These are phyloP conservation scores for Oplegnathus fasciatus DNA, from an alignment of 2,113 vertebrate genomes.

Conservation along the genomic window DNA sequence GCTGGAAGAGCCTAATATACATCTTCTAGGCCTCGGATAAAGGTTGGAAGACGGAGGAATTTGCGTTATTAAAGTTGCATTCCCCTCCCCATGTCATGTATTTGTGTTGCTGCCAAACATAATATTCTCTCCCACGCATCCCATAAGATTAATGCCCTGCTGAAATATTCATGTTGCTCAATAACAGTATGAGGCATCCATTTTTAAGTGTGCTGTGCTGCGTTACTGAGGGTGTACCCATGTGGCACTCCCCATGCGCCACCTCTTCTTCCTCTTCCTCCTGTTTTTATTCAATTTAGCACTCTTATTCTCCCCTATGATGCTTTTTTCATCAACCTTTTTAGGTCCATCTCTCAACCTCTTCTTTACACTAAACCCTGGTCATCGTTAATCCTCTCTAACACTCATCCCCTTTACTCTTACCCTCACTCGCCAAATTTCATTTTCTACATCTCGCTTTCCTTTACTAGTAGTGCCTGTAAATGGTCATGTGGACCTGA, in stretches of 20 bases:
- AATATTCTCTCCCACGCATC: constrained; percentile 48
- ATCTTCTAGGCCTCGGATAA: constrained; percentile 16
- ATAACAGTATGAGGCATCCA: constrained; percentile 50
- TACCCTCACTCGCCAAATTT: not conserved
- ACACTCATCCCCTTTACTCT: not conserved
- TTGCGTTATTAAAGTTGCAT: constrained; percentile 66
- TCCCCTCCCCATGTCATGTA: constrained; percentile 34
- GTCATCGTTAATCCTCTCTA: not conserved
- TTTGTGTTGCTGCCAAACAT: constrained; percentile 64
- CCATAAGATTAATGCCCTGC: constrained; percentile 54
- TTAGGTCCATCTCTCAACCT: not conserved
- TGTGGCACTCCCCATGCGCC: not conserved
- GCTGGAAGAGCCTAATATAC: constrained; percentile 34
- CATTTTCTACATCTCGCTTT: not conserved
- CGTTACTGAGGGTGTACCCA: not conserved
- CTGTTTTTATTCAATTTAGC: not conserved
- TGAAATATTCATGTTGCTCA: constrained; percentile 70
- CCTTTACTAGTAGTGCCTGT: constrained; percentile 87
- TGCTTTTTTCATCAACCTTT: not conserved
- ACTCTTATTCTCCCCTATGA: not conserved
- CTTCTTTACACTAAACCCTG: not conserved
- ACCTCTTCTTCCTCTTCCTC: not conserved
- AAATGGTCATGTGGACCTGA: constrained; percentile 91
- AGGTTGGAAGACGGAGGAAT: constrained; percentile 53
- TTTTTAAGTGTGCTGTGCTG: constrained; percentile 43